A percentile compares a stretch with the other conserved stretches of the same genome.
phyloP scores from a whole-genome alignment of 2,113 vertebrate species.

The Capreolus pygargus region DNA sequence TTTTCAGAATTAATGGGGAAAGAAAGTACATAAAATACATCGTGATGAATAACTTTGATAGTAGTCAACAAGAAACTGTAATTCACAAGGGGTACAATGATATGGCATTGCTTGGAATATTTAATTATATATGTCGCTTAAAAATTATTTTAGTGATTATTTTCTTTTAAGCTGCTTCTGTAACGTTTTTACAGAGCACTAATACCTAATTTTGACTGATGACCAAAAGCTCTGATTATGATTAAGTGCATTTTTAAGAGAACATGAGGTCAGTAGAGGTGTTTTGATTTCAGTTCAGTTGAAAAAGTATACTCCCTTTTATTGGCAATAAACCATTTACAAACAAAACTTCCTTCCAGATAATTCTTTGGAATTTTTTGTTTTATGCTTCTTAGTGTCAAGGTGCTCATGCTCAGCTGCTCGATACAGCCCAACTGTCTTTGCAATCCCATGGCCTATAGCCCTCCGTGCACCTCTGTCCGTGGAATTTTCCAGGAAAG shows the following conservation, averaged over 20 bases:
- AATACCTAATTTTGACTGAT: constrained; percentile 43
- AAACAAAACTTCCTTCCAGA: not conserved
- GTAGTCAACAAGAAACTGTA: not conserved
- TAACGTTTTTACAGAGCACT: constrained; percentile 27
- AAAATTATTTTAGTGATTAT: constrained; percentile 23
- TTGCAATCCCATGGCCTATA: not conserved
- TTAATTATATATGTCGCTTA: constrained; percentile 13
- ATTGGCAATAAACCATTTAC: not conserved
- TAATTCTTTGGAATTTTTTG: not conserved
- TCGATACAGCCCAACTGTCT: not conserved
- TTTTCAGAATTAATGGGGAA: constrained; percentile 35
- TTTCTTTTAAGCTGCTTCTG: constrained; percentile 50
- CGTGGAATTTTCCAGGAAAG: not conserved
- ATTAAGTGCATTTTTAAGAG: constrained; percentile 32
- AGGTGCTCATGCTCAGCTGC: not conserved
- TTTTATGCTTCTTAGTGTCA: not conserved
- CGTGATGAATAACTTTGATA: constrained; percentile 21
- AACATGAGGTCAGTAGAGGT: constrained; percentile 40
- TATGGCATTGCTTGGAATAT: constrained; percentile 1
- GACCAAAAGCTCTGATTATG: constrained; percentile 37
- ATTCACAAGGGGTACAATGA: not conserved
- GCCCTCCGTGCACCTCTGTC: not conserved
- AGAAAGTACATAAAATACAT: constrained; percentile 7
- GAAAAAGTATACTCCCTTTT: not conserved
- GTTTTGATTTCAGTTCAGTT: constrained; percentile 39